These are phyloP conservation scores for Drosophila nr. medialis DNA, from an alignment of 2,888 invertebrate species.

Conservation along the genomic window DNA sequence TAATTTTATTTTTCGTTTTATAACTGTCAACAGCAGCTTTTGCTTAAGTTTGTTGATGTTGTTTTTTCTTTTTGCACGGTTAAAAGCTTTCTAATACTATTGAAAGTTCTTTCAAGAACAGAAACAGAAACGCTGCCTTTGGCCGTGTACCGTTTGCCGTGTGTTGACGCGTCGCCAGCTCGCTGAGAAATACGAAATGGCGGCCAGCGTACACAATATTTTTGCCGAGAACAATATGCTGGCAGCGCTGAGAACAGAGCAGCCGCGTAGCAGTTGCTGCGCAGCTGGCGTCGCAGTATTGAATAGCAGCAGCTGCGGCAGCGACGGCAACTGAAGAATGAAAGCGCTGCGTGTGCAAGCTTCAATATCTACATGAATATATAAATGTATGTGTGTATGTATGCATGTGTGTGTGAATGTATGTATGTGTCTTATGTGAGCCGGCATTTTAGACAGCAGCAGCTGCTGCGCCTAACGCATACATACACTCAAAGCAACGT, in stretches of 20 bases:
- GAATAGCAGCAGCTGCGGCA: conserved; percentile 31
- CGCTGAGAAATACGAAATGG: conserved; percentile 78
- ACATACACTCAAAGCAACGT: conserved; percentile 8
- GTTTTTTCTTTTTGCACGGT: conserved; percentile 24
- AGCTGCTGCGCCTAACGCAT: conserved; percentile 31
- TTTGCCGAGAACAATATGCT: conserved; percentile 67
- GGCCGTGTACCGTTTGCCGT: conserved; percentile 34
- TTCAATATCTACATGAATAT: conserved; percentile 11
- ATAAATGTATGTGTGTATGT: conserved; percentile 16
- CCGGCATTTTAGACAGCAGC: conserved; percentile 59
- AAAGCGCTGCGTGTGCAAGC: conserved; percentile 46
- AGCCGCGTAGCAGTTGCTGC: conserved; percentile 19
- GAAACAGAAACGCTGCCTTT: conserved; percentile 38
- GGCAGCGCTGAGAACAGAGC: conserved; percentile 38
- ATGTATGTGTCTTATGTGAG: conserved; percentile 31
- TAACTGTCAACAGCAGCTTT: conserved; percentile 29
- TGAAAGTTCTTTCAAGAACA: conserved; percentile 51
- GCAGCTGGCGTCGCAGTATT: conserved; percentile 37
- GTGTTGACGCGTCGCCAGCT: conserved; percentile 82
- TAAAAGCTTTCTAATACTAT: conserved; percentile 70
- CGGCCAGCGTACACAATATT: conserved; percentile 55
- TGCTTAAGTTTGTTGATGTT: conserved; percentile 23
- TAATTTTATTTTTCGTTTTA: conserved; percentile 2
- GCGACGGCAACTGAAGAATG: conserved; percentile 43
- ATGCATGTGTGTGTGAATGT: not conserved